phyloP scores from a whole-genome alignment of 2,113 vertebrate species.

The Pygoscelis adeliae region DNA sequence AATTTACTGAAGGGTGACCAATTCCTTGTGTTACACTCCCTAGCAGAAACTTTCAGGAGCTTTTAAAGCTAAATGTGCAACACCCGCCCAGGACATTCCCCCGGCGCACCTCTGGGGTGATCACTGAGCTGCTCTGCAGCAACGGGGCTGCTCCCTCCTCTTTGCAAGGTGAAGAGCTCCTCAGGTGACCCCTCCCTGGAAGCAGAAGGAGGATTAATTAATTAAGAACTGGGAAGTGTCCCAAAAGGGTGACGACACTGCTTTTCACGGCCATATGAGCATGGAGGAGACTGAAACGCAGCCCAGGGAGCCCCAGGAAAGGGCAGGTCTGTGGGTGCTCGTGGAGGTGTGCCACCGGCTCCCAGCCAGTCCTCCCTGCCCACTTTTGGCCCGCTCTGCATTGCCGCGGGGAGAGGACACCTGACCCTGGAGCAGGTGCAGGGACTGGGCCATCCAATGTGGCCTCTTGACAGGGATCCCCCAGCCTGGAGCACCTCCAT shows the following conservation, averaged over 20 bases:
- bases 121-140: not conserved
- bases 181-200: not conserved
- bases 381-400: fast-evolving
- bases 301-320: not conserved
- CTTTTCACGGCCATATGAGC: not conserved
- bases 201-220: not conserved
- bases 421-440: not conserved
- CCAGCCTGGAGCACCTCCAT: fast-evolving
- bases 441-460: no score
- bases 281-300: not conserved
- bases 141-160: not conserved
- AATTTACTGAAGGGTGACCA: not conserved
- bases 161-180: not conserved
- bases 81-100: not conserved
- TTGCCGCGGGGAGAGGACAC: not conserved
- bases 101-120: not conserved
- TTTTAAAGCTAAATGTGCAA: not conserved
- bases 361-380: not conserved
- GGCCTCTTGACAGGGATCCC: not conserved
- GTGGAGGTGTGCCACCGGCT: fast-evolving
- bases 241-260: not conserved
- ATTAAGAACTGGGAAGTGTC: not conserved
- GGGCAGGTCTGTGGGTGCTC: not conserved
- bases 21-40: not conserved
- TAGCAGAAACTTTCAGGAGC: not conserved